Base-by-base conservation (phyloP, 2,888 invertebrate species). In the Ophioninae sp. region DNA sequence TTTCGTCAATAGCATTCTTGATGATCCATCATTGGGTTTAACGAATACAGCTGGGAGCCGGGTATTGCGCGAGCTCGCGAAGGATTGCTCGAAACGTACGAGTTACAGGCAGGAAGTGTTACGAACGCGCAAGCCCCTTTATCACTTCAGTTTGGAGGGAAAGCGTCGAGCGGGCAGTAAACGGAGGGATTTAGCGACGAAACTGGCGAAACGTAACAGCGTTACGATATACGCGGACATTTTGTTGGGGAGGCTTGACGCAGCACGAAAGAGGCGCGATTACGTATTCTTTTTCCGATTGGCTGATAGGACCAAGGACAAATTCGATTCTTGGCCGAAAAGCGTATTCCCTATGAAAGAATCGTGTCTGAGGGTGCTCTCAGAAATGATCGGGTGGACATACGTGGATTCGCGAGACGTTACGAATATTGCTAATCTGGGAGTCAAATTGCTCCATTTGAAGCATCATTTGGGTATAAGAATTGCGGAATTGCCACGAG, bases 331-430 rank as follows among this genome's bases (percentile, higher is more conserved):
- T 0, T 93, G 92, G 84, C 88, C 92, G 0, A 90, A 88, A 37
- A 91, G 90, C 37, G 88, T 93, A 79, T 91, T 94, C 13, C 94
- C 94, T 0, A 81, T 91, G 51, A 92, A 93, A 58, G 88, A 92
- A 23, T 85, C 87, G 9, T 94, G 93, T 84, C 82, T 94, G 41
- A 76, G 90, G 5, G 87, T 88, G 2, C 85, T 94, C n/a, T 94
- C 93, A 85, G 90, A 90, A n/a, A 90, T 92, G 82, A 91, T 93
- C 9, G 93, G 93, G 1, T 91, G 90, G 84, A 92, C 91, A 0
- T 93, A 93, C 86, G 91, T 93, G 44, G 93, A 94, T 59, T 82
- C 93, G 8, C 93, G 94, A 23, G 90, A 94, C 77, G 86, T 94
- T 17, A 85, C 83, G 6, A 69, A 71, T 5, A 44, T 89, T 0